Conservation (phyloP, 2,888 invertebrate genomes). For the Microlaimidae sp. region DNA sequence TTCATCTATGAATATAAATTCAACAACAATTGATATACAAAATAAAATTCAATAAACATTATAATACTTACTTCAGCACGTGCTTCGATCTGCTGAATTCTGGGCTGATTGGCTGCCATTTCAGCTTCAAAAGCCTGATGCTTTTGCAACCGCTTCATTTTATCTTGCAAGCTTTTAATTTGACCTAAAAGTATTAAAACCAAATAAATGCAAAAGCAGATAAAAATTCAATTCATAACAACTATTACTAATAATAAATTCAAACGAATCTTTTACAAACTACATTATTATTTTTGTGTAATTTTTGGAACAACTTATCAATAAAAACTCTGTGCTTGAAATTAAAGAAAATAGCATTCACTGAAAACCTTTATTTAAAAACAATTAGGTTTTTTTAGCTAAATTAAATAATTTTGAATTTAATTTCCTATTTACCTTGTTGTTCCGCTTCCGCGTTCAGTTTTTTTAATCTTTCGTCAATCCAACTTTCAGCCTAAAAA, state of each 20-base stretch:
- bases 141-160: conserved; percentile 80
- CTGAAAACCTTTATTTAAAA: no score
- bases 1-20: no score
- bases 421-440: no score
- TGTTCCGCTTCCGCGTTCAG: conserved; percentile 32
- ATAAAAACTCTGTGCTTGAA: no score
- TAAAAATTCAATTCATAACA: conserved; percentile 2
- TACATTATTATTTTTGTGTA: background rate
- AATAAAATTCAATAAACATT: no score
- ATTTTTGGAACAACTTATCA: conserved; percentile 16
- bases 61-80: no score
- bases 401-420: no score
- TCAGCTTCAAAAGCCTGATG: conserved; percentile 89
- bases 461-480: conserved; percentile 38
- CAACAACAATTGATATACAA: no score
- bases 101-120: conserved; percentile 63
- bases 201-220: no score
- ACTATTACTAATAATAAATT: conserved; percentile 6
- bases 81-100: conserved; percentile 59
- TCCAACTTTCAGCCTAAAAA: conserved; percentile 40
- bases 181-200: no score
- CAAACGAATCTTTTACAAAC: conserved; percentile 4
- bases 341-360: no score
- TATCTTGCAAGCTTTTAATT: conserved; percentile 65
- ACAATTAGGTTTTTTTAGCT: no score